Percentiles rank a stretch among this genome's conserved stretches.
phyloP scores from a whole-genome alignment of 92 coral and sea anemone species.

The Siderastrea radians region DNA sequence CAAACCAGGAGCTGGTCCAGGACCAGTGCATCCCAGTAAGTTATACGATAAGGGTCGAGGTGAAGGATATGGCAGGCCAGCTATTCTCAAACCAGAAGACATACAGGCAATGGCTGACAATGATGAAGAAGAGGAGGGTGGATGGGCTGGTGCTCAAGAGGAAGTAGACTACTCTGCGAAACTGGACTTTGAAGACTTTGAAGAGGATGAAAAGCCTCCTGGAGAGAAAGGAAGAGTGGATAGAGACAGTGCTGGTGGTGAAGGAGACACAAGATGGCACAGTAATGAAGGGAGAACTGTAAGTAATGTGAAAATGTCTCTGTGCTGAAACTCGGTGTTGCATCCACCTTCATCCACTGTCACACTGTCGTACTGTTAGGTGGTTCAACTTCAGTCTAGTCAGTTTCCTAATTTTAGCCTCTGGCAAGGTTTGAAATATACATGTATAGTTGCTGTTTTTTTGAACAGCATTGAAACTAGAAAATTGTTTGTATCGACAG shows the following conservation, averaged over 20 bases:
- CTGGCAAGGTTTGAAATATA: no score
- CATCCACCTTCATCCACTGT: no score
- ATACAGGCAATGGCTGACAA: conserved; percentile 95
- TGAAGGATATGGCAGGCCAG: conserved; percentile 86
- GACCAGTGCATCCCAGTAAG: conserved; percentile 56
- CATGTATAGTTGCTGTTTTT: no score
- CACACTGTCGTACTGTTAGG: no score
- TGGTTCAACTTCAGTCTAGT: no score
- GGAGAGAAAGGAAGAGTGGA: conserved; percentile 1
- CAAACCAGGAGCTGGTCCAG: conserved; percentile 67
- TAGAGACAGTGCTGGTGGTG: conserved; percentile 6
- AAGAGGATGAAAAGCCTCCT: conserved; percentile 72
- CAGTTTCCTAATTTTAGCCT: no score
- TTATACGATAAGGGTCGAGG: conserved; percentile 68
- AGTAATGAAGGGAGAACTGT: conserved; percentile 42
- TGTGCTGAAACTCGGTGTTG: no score
- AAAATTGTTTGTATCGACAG: no score
- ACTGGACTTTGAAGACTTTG: conserved; percentile 97
- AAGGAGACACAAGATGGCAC: conserved; percentile 39
- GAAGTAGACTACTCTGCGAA: conserved; percentile 98
- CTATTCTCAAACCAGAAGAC: conserved; percentile 92
- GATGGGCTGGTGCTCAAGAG: conserved; percentile 99
- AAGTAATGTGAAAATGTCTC: background rate
- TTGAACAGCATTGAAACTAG: no score
- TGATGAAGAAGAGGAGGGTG: conserved; percentile 97